Evolutionary conservation across 1,140 invertebrate species (phyloP).

Genomic region (Drosophila nigromelanica): DNA sequence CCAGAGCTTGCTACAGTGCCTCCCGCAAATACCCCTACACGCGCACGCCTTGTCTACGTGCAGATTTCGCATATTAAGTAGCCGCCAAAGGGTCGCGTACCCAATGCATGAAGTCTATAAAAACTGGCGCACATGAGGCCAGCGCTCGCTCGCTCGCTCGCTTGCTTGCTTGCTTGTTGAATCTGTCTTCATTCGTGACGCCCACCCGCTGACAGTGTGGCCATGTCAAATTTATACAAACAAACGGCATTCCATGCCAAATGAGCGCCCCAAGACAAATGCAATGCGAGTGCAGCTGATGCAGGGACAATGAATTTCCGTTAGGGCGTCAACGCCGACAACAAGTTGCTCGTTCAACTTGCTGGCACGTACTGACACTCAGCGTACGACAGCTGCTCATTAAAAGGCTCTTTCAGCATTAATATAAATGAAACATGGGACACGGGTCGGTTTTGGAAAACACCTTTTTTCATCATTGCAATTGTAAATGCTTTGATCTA

Average conservation of each 20-base stretch:
- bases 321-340: constrained; percentile 38
- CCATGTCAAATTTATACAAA: constrained; percentile 62
- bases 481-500: constrained; percentile 15
- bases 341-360: constrained; percentile 51
- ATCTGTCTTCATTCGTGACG: constrained; percentile 37
- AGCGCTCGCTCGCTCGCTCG: not conserved
- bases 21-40: not conserved
- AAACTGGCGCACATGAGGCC: constrained; percentile 10
- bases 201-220: not conserved
- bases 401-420: constrained; percentile 33
- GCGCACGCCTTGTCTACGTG: constrained; percentile 8
- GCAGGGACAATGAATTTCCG: constrained; percentile 35
- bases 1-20: constrained; percentile 1
- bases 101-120: constrained; percentile 15
- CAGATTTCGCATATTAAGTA: constrained; percentile 54
- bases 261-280: constrained; percentile 50
- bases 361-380: constrained; percentile 26
- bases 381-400: constrained; percentile 50
- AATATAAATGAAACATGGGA: no score
- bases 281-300: constrained; percentile 40
- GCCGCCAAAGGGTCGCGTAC: constrained; percentile 39
- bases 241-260: constrained; percentile 56
- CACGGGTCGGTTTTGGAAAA: no score
- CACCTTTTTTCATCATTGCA: not conserved
- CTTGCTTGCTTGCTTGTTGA: constrained; percentile 12